Evolutionary conservation across 2,797 vertebrate genomes (phyloP), one percentile per base, ranked within the genome.

Genomic region (Echeneis naucrates): DNA sequence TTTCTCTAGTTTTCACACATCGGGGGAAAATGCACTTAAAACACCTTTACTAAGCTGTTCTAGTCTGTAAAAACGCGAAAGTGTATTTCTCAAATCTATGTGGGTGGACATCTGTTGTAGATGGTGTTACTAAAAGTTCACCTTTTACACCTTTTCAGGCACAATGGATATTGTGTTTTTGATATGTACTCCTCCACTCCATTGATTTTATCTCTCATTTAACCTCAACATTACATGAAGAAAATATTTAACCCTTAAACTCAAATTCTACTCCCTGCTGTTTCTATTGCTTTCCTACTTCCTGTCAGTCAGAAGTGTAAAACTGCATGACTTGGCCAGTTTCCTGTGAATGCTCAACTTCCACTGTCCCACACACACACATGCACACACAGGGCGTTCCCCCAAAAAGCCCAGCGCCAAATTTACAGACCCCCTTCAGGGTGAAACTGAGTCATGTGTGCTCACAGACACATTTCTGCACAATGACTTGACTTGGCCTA

Each of bases 261-360:
- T 58, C 27, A 1, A 21, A 54, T 63, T 63, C 54, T 52, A 19
- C 62, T 45, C 57, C 68, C 52, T 63, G 47, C 40, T 38, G 37
- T 37, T 67, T 57, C 24, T 37, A 58, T 55, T 45, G 45, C 48
- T 58, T 75, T 68, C 60, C 38, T 13, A 48, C 72, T 80, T 77
- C 69, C 80, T 50, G 65, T 82, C 66, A 78, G 77, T 77, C 55
- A 66, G 48, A 71, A 78, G 47, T 51, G 64, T 75, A 30, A 69
- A 86, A 75, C 42, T 52, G 70, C 61, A 52, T 71, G 76, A 84
- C 72, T 45, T 14, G 54, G 77, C 67, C 76, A 50, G 70, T 68
- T 91, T 92, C 87, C 91, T 89, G 85, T 86, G 65, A 82, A 70
- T 10, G 64, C 79, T 81, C 1, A 5, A 84, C 81, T 71, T 72